Base-by-base conservation (phyloP, 2,113 vertebrate species). In the Austrofundulus limnaeus region DNA sequence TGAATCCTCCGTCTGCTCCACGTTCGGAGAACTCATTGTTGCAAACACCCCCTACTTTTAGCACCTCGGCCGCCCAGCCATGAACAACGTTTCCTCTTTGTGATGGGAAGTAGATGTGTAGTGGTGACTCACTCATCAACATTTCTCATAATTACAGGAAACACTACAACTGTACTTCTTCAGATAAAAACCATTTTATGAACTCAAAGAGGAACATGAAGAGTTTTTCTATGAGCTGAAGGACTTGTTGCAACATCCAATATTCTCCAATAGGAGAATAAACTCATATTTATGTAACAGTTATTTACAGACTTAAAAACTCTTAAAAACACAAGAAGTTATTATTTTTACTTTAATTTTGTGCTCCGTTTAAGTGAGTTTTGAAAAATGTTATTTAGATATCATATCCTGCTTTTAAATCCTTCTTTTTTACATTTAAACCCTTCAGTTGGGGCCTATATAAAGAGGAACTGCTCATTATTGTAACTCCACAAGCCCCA, bases 51-150 rank as follows among this genome's bases (percentile, higher is more conserved):
- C 54, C 67, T 65, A 52, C 37, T 54, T 65, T 81, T 83, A 49
- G 82, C 85, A 89, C 83, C 80, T 67, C 63, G 57, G 79, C 83
- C 77, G 48, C 81, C 62, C 37, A 37, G 81, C 82, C 80, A 75
- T 61, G 77, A 70, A 83, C 64, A 42, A 79, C 63, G 76, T 80
- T 88, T 88, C 79, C 81, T 75, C 72, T 91, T 86, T 82, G 66
- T 84, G 55, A 87, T 82, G 70, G 66, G 80, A 84, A 86, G 84
- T 78, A 42, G 41, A 66, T 83, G 69, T 59, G 59, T 78, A 84
- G 75, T 62, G 51, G 63, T 60, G 66, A 76, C 61, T 85, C 77
- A 88, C 82, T 89, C 75, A 81, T 82, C 77, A 72, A 28, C 72
- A 42, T 38, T 43, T 85, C 80, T 67, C 47, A 42, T 62, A 31